Conservation (phyloP, 2,888 invertebrate genomes). For the Dendrolimus pini region DNA sequence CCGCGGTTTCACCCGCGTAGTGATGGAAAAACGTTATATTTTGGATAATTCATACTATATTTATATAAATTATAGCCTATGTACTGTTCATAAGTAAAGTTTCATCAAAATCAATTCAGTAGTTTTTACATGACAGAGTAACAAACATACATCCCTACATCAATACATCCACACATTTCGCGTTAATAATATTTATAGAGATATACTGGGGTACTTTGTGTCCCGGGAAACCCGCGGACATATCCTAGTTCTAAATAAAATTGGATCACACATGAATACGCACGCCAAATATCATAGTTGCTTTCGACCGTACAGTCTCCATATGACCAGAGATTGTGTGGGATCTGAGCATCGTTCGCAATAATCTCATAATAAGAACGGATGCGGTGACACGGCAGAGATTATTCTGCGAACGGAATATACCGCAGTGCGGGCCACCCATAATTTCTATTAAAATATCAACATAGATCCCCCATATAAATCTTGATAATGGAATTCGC, state of each 20-base stretch:
- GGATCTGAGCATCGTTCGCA: slow-evolving; percentile 22
- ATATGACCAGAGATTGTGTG: slow-evolving; percentile 19
- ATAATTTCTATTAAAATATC: slow-evolving; percentile 48
- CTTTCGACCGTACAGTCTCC: slow-evolving; percentile 8
- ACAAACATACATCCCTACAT: too few species aligned
- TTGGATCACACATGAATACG: not conserved
- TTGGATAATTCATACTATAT: too few species aligned
- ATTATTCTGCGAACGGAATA: slow-evolving; percentile 42
- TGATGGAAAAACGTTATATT: too few species aligned
- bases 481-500: slow-evolving; percentile 35
- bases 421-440: slow-evolving; percentile 53
- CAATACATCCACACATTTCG: too few species aligned
- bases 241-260: not conserved
- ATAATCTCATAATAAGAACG: slow-evolving; percentile 46
- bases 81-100: too few species aligned
- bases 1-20: too few species aligned
- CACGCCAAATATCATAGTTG: not conserved
- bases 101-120: too few species aligned
- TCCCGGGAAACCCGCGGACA: too few species aligned
- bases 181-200: too few species aligned
- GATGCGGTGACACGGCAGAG: slow-evolving; percentile 50
- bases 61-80: too few species aligned
- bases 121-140: too few species aligned
- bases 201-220: too few species aligned
- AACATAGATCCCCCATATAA: slow-evolving; percentile 48